Base-by-base conservation (phyloP, 1,140 invertebrate species). In the Archivesica marissinica region DNA sequence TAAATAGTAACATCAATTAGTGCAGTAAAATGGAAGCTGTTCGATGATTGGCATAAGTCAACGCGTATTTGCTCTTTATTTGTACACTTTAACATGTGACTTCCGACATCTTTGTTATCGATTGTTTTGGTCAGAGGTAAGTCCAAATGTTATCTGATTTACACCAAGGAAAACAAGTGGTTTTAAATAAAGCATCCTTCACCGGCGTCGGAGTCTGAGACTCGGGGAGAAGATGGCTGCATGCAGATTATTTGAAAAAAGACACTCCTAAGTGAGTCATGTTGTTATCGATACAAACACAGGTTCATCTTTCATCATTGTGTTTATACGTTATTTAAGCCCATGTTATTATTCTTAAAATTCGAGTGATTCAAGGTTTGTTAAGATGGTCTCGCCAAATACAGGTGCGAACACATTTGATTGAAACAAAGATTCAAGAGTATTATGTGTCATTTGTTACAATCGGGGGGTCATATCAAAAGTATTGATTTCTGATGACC, bases 1-100 rank as follows among this genome's bases (percentile, higher is more conserved):
- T 64, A 61, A 41, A 41, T 79, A 79, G 76, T 41, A 79, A 44
- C 76, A 79, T 79, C 76, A 79, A 66, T 79, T 79, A 79, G 76
- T 47, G 59, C 54, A 64, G 56, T 64, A 72, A 72, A 72, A 72
- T 72, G 68, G 68, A 72, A 72, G 68, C 68, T 72, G 66, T 72
- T 72, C 25, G 39, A 28, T 72, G 68, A 72, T 72, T 72, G 68
- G 50, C 68, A 72, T 41, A 72, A 72, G 68, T 72, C 68, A 72
- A 72, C 68, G 68, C 68, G 41, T 52, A 47, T 47, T 47, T 70
- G 6, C 44, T 72, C 13, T 33, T 50, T 44, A 23, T 50, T 47
- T 47, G 7, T 25, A 50, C 13, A 9, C 28, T 47, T 30, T 44
- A 44, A 50, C 25, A 72, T 72, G 68, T 72, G 68, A 72, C 35